Percentiles rank a stretch among this genome's conserved stretches.
Conservation (phyloP, 2,113 vertebrate species). For the Sprattus sprattus region DNA sequence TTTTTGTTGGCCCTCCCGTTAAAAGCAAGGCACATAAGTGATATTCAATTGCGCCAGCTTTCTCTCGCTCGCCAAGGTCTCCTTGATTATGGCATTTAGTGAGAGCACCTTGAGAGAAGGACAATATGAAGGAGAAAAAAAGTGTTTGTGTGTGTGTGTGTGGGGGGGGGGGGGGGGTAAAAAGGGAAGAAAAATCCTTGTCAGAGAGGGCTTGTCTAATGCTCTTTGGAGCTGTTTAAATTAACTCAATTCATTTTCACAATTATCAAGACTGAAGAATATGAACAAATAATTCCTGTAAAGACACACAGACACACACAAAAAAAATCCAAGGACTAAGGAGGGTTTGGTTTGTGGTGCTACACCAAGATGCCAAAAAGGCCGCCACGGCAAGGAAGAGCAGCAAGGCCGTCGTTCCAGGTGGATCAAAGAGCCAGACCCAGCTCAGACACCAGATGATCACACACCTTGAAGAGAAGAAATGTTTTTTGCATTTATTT, state of each 20-base stretch:
- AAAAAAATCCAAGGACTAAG: too few relatives aligned
- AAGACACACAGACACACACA: not conserved
- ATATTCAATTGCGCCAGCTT: constrained; percentile 17
- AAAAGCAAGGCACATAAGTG: constrained; percentile 25
- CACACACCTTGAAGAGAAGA: not conserved
- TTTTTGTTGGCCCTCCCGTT: not conserved
- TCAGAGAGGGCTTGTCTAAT: not conserved
- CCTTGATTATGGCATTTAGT: constrained; percentile 17
- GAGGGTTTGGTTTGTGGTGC: too few relatives aligned
- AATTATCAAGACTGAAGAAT: not conserved
- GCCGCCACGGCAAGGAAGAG: too few relatives aligned
- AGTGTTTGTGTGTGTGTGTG: too few relatives aligned
- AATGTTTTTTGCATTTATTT: not conserved
- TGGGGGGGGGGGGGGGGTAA: not conserved
- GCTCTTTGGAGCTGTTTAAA: not conserved
- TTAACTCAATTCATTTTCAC: not conserved
- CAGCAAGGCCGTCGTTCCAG: too few relatives aligned
- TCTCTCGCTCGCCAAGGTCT: not conserved
- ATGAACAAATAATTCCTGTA: not conserved
- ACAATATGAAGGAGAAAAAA: not conserved
- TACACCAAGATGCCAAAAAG: too few relatives aligned
- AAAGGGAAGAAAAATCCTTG: not conserved
- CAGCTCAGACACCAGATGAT: not conserved
- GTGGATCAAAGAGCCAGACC: not conserved
- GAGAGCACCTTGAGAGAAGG: not conserved